Percentiles rank a stretch among this genome's conserved stretches.
phyloP scores from a whole-genome alignment of 23 tunicate genomes.

The Halocynthia roretzi region DNA sequence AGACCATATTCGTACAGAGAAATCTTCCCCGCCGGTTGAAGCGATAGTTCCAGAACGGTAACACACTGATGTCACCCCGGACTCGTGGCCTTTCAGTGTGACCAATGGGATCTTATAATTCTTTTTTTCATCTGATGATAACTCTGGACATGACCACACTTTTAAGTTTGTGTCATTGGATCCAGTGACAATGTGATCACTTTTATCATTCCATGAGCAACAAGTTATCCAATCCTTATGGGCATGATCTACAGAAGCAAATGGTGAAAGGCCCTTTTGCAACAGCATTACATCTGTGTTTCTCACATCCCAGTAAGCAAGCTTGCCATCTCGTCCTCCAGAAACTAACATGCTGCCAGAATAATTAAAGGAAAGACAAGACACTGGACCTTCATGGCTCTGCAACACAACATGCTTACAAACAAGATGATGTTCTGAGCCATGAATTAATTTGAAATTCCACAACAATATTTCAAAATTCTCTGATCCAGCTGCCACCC shows the following conservation, averaged over 20 bases:
- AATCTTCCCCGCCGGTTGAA: conserved; percentile 27
- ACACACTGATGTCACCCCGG: conserved; percentile 24
- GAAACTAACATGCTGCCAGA: conserved; percentile 22
- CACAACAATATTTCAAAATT: conserved; percentile 26
- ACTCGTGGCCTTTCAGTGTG: conserved; percentile 13
- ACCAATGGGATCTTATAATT: background rate
- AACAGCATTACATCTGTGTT: background rate
- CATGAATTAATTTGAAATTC: conserved; percentile 2
- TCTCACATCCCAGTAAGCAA: conserved; percentile 20
- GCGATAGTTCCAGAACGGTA: conserved; percentile 37
- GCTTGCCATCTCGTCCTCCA: conserved; percentile 25
- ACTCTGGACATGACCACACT: conserved; percentile 20
- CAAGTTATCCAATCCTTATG: conserved; percentile 52
- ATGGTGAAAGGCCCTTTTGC: background rate
- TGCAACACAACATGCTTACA: background rate
- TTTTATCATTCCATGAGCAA: conserved; percentile 29
- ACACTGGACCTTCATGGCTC: conserved; percentile 24
- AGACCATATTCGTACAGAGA: conserved; percentile 26
- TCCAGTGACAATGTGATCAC: conserved; percentile 39
- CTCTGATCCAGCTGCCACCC: conserved; percentile 32
- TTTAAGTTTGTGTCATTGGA: conserved; percentile 42
- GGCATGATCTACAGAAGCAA: conserved; percentile 18
- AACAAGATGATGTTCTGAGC: background rate
- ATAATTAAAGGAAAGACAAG: conserved; percentile 28
- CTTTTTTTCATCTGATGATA: background rate